These are phyloP conservation scores for Vanessa tameamea DNA, from an alignment of 1,140 invertebrate genomes.

Conservation along the genomic window DNA sequence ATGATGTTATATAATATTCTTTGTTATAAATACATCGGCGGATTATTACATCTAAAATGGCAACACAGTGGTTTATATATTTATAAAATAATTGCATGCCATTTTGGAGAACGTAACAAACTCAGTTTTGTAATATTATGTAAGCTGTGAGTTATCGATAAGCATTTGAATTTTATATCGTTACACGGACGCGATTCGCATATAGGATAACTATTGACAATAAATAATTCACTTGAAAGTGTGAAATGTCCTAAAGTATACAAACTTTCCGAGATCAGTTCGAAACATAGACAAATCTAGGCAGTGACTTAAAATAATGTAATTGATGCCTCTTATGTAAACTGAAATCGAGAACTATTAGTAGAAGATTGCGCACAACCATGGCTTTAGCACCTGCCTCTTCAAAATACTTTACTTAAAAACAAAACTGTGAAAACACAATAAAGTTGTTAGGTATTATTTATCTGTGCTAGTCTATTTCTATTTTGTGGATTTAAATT, in stretches of 20 bases:
- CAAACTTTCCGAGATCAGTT: no score
- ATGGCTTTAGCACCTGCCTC: slow-evolving; percentile 35
- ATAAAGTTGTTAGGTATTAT: neutral
- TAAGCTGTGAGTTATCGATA: neutral
- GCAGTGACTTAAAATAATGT: neutral
- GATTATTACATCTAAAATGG: slow-evolving; percentile 31
- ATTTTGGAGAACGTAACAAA: slow-evolving; percentile 12
- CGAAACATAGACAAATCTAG: neutral
- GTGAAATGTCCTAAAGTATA: no score
- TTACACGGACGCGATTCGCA: no score
- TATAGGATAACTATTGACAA: no score
- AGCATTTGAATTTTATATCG: no score
- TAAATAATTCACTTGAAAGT: no score
- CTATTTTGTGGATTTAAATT: no score
- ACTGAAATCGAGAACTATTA: slow-evolving; percentile 1
- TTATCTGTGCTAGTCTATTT: no score
- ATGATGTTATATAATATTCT: no score
- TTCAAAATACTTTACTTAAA: slow-evolving; percentile 2
- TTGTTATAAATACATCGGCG: no score
- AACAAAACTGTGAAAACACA: neutral
- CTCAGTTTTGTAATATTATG: neutral
- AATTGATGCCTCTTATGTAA: neutral
- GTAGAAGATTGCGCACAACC: slow-evolving; percentile 28
- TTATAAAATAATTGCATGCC: slow-evolving; percentile 54
- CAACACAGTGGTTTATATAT: slow-evolving; percentile 52